Conservation (phyloP, 2,888 invertebrate species). For the Ophraella communa region DNA sequence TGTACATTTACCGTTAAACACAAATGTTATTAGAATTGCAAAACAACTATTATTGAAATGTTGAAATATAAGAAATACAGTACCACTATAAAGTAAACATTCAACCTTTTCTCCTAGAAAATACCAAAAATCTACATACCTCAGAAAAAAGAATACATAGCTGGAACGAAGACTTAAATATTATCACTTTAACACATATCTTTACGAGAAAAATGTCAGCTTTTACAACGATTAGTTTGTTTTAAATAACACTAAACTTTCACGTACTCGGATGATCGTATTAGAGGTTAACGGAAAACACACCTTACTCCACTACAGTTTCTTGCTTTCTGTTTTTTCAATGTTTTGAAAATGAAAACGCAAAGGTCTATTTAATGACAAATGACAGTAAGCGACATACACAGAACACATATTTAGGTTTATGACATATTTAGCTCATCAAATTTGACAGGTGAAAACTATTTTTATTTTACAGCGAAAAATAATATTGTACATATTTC, state of each 20-base stretch:
- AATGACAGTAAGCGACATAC: not conserved
- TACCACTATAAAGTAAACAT: slow-evolving; percentile 16
- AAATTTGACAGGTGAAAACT: too few species aligned
- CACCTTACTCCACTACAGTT: not conserved
- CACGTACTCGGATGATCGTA: not conserved
- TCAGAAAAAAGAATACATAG: slow-evolving; percentile 1
- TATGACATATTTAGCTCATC: too few species aligned
- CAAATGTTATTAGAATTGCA: not conserved
- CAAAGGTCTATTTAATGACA: not conserved
- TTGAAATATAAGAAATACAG: not conserved
- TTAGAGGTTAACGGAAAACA: not conserved
- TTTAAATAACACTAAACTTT: slow-evolving; percentile 1
- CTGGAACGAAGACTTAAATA: not conserved
- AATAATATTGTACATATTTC: too few species aligned
- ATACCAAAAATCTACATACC: slow-evolving; percentile 6
- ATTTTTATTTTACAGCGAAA: too few species aligned
- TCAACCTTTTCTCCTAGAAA: not conserved
- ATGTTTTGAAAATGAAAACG: not conserved
- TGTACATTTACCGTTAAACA: not conserved
- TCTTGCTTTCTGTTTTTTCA: not conserved
- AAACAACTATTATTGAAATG: not conserved
- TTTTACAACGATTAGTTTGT: not conserved
- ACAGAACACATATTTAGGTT: too few species aligned
- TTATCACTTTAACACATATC: not conserved
- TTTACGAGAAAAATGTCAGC: not conserved